Base-by-base conservation (phyloP, 1,140 invertebrate genomes). In the Drosophila tristis region DNA sequence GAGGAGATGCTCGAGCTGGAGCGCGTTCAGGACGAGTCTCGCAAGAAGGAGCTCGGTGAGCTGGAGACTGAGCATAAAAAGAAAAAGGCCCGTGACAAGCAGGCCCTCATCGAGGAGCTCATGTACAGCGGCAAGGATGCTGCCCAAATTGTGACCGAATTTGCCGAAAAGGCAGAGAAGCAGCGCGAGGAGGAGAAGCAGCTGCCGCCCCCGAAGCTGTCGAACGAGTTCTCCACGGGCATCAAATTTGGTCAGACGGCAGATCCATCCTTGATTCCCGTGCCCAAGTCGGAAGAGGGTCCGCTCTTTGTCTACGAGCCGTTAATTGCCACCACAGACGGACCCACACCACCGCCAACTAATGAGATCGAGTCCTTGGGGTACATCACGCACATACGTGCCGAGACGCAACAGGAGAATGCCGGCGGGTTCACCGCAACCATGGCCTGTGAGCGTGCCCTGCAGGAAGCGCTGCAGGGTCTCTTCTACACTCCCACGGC, bases 51-150 rank as follows among this genome's bases (percentile, higher is more conserved):
- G 89, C 87, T 95, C 6, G 89, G 93, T 0, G 84, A 93, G n/a
- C 68, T 94, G 50, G 92, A 94, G 44, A 85, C 54, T 5, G 96
- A 98, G 90, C 94, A 95, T 8, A 97, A 97, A 80, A 96, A 95
- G 81, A 95, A 95, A 49, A 98, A 98, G 91, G 95, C 96, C 26
- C 94, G 95, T 50, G 95, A 97, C 50, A 98, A 98, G 91, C 97
- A 98, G 91, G 96, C 96, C 2, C 92, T 99, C 0, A 98, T 99
- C 74, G 97, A 99, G 93, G 97, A 98, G 90, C 93, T 99, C 2
- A 98, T 98, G 95, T 98, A 97, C 92, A 98, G 97, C 7, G 96
- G 97, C 77, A 95, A 94, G 23, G 95, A 98, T 93, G 98, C 97
- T 0, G 95, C 96, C 61, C 95, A 96, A 74, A 99, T 99, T 74